phyloP scores from a whole-genome alignment of 1,140 invertebrate genomes.

The Forficula auricularia region DNA sequence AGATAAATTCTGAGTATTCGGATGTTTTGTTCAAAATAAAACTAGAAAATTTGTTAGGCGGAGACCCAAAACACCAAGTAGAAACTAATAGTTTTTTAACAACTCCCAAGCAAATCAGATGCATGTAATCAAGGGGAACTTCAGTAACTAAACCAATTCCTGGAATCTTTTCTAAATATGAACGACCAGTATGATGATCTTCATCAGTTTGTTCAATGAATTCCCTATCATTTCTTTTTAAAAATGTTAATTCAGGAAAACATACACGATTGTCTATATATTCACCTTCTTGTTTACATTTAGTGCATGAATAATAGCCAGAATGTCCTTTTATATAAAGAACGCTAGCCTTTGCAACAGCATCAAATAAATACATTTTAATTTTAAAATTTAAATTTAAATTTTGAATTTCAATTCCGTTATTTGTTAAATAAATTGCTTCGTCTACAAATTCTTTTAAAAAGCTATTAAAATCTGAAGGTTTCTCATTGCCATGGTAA shows the following conservation, averaged over 20 bases:
- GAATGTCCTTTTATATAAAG: background rate
- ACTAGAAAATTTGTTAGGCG: background rate
- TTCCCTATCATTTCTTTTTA: background rate
- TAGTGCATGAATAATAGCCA: background rate
- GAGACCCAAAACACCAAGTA: background rate
- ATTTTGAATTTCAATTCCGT: background rate
- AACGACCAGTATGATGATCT: background rate
- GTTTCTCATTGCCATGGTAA: background rate
- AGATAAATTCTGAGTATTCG: background rate
- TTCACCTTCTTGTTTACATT: background rate
- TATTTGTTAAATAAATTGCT: background rate
- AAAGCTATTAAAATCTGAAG: background rate
- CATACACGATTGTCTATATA: slow-evolving; percentile 1
- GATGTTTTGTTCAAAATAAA: background rate
- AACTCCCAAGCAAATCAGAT: background rate
- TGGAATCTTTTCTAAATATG: background rate
- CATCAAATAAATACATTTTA: background rate
- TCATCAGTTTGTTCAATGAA: background rate
- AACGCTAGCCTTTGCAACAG: background rate
- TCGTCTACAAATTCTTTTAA: background rate
- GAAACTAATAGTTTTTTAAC: background rate
- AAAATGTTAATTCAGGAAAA: background rate
- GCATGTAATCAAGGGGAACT: background rate
- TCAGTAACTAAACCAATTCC: background rate
- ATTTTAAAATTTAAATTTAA: background rate